Evolutionary conservation across 2,888 invertebrate genomes (phyloP).

Genomic region (Lissocephala sabroskyi): DNA sequence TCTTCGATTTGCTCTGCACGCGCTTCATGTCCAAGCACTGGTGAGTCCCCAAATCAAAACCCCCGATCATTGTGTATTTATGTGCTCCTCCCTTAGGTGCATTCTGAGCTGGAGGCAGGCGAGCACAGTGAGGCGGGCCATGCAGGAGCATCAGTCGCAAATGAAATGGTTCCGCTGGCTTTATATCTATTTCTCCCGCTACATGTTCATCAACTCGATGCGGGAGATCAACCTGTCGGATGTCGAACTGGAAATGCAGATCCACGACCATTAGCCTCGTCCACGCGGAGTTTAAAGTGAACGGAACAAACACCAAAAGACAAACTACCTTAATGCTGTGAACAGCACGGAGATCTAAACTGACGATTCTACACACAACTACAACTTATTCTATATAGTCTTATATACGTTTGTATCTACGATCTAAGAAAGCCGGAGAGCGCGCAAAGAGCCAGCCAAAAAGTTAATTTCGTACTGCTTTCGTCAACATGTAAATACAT

Average conservation of each 20-base stretch:
- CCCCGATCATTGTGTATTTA: too few species aligned
- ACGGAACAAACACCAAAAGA: slow-evolving; percentile 41
- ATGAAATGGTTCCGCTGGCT: slow-evolving; percentile 94
- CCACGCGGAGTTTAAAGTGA: slow-evolving; percentile 1
- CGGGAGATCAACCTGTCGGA: slow-evolving; percentile 83
- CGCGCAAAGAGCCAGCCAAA: slow-evolving; percentile 32
- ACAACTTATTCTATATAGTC: slow-evolving; percentile 11
- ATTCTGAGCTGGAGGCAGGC: slow-evolving; percentile 78
- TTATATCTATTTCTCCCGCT: slow-evolving; percentile 91
- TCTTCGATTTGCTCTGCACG: slow-evolving; percentile 88
- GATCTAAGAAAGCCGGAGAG: slow-evolving; percentile 18
- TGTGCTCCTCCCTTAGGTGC: slow-evolving; percentile 74
- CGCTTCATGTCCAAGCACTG: slow-evolving; percentile 84
- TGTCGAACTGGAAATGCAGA: slow-evolving; percentile 82
- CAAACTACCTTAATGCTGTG: slow-evolving; percentile 40
- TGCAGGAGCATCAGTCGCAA: slow-evolving; percentile 92
- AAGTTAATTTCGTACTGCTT: slow-evolving; percentile 22
- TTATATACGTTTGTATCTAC: slow-evolving; percentile 18
- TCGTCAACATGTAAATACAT: slow-evolving; percentile 36
- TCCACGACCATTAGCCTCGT: slow-evolving; percentile 73
- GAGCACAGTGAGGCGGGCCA: slow-evolving; percentile 80
- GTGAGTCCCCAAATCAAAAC: slow-evolving; percentile 72
- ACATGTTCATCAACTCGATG: slow-evolving; percentile 91
- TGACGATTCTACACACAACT: slow-evolving; percentile 51
- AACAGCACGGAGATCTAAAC: slow-evolving; percentile 9